phyloP scores from a whole-genome alignment of 2,113 vertebrate species.

The Antigone vipio region DNA sequence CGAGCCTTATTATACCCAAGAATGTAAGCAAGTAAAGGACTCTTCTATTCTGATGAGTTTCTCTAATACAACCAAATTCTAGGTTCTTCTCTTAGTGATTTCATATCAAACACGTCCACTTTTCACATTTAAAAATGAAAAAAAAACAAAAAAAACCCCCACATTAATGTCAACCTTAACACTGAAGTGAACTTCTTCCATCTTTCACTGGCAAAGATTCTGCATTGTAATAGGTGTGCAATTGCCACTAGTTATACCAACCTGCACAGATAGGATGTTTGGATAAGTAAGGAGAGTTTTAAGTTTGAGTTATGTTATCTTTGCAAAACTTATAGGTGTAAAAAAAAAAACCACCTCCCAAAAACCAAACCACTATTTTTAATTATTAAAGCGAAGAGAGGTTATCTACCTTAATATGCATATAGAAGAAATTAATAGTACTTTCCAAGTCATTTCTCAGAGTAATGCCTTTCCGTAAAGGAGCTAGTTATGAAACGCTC shows the following conservation, averaged over 20 bases:
- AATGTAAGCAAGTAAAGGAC: accelerated
- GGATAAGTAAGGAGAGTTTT: neutral
- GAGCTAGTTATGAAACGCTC: neutral
- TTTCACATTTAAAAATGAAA: neutral
- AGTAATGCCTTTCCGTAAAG: neutral
- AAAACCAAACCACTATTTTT: accelerated
- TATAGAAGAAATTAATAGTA: neutral
- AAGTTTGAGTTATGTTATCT: neutral
- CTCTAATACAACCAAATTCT: neutral
- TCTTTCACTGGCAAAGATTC: neutral
- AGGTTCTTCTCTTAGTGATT: neutral
- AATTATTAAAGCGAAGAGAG: neutral
- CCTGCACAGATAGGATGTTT: neutral
- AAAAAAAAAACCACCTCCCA: neutral
- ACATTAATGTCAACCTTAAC: neutral
- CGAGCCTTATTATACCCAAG: neutral
- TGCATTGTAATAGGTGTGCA: neutral
- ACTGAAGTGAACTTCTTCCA: neutral
- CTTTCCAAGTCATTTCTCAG: neutral
- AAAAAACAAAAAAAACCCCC: neutral
- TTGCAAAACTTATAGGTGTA: neutral
- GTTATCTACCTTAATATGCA: neutral
- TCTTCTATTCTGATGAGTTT: neutral
- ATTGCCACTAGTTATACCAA: neutral
- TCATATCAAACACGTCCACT: neutral